Evolutionary conservation across 2,113 vertebrate genomes (phyloP).

Genomic region (Andinoacara biseriatus): DNA sequence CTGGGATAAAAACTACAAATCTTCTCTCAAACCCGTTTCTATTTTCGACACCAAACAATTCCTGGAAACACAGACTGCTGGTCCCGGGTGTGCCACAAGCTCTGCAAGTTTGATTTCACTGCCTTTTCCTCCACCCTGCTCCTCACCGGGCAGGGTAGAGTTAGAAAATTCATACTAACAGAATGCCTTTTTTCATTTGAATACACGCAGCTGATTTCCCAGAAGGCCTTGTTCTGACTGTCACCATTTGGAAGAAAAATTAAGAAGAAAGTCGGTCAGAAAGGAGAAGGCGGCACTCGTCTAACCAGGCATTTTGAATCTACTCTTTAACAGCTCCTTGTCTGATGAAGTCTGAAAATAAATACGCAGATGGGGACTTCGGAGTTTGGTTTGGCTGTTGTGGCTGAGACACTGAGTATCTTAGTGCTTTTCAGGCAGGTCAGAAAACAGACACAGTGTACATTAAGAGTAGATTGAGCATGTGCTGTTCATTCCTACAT

Average conservation of each 20-base stretch:
- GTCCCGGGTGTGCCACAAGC: slow-evolving; percentile 25
- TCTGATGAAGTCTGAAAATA: slow-evolving; percentile 16
- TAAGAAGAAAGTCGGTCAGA: slow-evolving; percentile 32
- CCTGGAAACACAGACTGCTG: slow-evolving; percentile 52
- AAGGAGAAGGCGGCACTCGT: slow-evolving; percentile 19
- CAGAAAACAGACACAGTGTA: slow-evolving; percentile 10
- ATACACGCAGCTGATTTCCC: slow-evolving; percentile 61
- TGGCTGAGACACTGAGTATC: slow-evolving; percentile 25
- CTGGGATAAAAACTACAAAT: slow-evolving; percentile 56
- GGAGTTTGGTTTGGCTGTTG: slow-evolving; percentile 18
- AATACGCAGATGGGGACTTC: slow-evolving; percentile 26
- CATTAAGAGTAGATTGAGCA: slow-evolving; percentile 25
- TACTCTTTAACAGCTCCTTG: neutral
- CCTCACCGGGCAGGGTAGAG: slow-evolving; percentile 14
- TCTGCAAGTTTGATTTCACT: slow-evolving; percentile 25
- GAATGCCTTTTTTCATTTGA: slow-evolving; percentile 45
- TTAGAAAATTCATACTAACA: slow-evolving; percentile 38
- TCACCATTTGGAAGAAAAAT: slow-evolving; percentile 41
- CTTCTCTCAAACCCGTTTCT: slow-evolving; percentile 44
- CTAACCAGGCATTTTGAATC: slow-evolving; percentile 24
- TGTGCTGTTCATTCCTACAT: slow-evolving; percentile 10
- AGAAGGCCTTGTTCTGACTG: slow-evolving; percentile 49
- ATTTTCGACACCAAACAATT: slow-evolving; percentile 59
- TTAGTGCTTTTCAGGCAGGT: slow-evolving; percentile 4
- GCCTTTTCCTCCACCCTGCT: slow-evolving; percentile 9